These are phyloP conservation scores for Dolichoris vasculosae DNA, from an alignment of 1,140 invertebrate species.

Conservation along the genomic window DNA sequence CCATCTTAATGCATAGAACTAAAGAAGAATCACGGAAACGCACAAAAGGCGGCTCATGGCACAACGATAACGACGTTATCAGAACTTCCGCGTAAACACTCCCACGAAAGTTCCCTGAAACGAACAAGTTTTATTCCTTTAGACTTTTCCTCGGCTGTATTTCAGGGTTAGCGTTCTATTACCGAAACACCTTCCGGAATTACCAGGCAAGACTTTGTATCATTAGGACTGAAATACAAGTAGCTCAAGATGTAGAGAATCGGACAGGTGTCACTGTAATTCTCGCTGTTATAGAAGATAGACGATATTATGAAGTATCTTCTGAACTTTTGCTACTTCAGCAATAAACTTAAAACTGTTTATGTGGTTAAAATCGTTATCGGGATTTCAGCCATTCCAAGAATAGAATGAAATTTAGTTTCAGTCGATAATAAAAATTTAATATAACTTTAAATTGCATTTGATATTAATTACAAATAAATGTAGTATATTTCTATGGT, in stretches of 20 bases:
- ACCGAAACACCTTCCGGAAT: not conserved
- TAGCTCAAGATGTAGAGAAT: not conserved
- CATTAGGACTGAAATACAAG: not conserved
- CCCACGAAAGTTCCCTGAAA: not conserved
- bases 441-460: no score
- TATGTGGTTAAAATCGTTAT: no score
- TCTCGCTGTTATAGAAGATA: not conserved
- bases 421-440: no score
- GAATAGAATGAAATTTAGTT: no score
- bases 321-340: no score
- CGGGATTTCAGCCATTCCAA: no score
- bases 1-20: not conserved
- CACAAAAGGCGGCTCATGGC: not conserved
- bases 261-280: not conserved
- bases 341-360: no score
- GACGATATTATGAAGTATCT: not conserved
- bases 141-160: not conserved
- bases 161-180: slow-evolving; percentile 6
- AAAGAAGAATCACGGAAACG: not conserved
- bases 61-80: slow-evolving; percentile 41
- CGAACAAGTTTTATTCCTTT: not conserved
- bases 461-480: no score
- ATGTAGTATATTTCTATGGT: no score
- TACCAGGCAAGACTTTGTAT: not conserved
- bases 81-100: slow-evolving; percentile 18